A percentile compares a stretch with the other conserved stretches of the same genome.
These are phyloP conservation scores for Typhlichthys subterraneus DNA, from an alignment of 2,797 vertebrate species.

Conservation along the genomic window DNA sequence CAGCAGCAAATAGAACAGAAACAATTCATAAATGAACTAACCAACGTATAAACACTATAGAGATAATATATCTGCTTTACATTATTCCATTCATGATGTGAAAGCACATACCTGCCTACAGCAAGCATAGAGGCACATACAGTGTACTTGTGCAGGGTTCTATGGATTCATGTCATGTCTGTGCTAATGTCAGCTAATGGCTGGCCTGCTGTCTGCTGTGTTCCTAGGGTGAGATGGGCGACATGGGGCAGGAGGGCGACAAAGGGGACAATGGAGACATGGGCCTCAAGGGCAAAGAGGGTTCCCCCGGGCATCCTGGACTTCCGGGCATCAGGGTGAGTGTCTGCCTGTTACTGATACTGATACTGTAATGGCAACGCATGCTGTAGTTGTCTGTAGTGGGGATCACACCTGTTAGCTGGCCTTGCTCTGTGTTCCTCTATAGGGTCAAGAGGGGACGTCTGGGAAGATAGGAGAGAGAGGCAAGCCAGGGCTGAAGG, in stretches of 20 bases:
- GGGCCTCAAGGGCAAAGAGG: conserved; percentile 92
- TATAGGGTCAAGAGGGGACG: conserved; percentile 93
- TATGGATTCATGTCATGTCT: neutral
- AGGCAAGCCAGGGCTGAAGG: conserved; percentile 91
- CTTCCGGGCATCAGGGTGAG: conserved; percentile 89
- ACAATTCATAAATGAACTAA: no score
- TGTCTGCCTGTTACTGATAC: conserved; percentile 12
- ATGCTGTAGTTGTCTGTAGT: no score
- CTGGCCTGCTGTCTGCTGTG: conserved; percentile 7
- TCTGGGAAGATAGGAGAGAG: conserved; percentile 91
- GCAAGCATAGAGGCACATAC: no score
- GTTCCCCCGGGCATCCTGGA: conserved; percentile 84
- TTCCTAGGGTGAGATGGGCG: conserved; percentile 92
- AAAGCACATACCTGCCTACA: no score
- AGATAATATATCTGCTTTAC: no score
- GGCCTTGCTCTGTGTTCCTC: conserved; percentile 14
- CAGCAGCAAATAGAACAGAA: no score
- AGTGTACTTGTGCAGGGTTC: neutral
- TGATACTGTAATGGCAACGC: no score
- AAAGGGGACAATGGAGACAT: conserved; percentile 88
- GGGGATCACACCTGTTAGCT: neutral
- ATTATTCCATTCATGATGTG: no score
- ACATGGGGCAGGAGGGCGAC: conserved; percentile 89
- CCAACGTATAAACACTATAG: no score
- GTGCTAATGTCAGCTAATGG: neutral